Percentiles rank a stretch among this genome's conserved stretches.
Conservation (phyloP, 2,888 invertebrate genomes). For the Campoplex nolae region DNA sequence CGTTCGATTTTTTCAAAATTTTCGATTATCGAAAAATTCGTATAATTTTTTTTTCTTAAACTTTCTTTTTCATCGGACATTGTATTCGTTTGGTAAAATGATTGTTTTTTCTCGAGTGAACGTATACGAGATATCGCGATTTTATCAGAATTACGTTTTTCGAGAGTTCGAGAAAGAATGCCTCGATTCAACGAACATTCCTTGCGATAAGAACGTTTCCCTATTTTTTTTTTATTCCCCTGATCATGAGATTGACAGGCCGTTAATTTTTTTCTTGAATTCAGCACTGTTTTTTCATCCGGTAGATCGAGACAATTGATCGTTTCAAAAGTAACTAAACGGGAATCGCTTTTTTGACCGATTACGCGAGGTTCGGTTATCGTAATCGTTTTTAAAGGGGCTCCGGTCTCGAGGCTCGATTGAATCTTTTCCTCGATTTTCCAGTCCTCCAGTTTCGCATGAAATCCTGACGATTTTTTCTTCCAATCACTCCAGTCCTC, state of each 20-base stretch:
- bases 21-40: background rate
- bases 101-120: slow-evolving; percentile 21
- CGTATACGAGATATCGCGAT: slow-evolving; percentile 45
- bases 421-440: slow-evolving; percentile 58
- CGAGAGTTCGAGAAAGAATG: slow-evolving; percentile 24
- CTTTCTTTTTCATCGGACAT: too few species aligned
- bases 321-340: background rate
- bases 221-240: background rate
- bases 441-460: slow-evolving; percentile 41
- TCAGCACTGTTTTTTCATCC: background rate
- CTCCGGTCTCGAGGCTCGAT: slow-evolving; percentile 60
- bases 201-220: slow-evolving; percentile 3
- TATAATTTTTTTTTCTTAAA: background rate
- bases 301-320: background rate
- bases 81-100: background rate
- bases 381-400: slow-evolving; percentile 61
- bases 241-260: slow-evolving; percentile 14
- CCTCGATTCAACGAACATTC: slow-evolving; percentile 11
- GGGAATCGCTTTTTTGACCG: background rate
- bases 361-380: slow-evolving; percentile 54
- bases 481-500: background rate
- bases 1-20: background rate
- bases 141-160: slow-evolving; percentile 38
- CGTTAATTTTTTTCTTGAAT: slow-evolving; percentile 31
- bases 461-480: background rate